A percentile compares a stretch with the other conserved stretches of the same genome.
Evolutionary conservation across 2,888 invertebrate genomes (phyloP).

Genomic region (Dioctria rufipes): DNA sequence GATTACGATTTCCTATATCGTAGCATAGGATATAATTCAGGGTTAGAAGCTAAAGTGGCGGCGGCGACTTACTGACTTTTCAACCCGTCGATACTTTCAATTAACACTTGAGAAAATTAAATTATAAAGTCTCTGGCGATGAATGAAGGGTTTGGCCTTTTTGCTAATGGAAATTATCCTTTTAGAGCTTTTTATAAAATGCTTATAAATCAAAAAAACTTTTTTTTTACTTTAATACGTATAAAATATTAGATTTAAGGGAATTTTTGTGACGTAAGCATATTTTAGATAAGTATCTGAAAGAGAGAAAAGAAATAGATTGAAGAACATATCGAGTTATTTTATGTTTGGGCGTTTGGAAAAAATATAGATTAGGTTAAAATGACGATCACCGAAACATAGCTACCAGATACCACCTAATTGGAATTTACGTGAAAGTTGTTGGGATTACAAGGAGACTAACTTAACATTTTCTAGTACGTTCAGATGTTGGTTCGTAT

Average conservation of each 20-base stretch:
- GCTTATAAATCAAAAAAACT: constrained; percentile 45
- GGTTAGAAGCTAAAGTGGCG: constrained; percentile 29
- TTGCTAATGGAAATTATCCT: constrained; percentile 33
- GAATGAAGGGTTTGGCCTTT: constrained; percentile 25
- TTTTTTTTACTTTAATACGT: not conserved
- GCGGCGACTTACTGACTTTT: constrained; percentile 47
- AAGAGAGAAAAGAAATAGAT: too few species aligned
- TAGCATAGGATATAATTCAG: not conserved
- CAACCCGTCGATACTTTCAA: constrained; percentile 52
- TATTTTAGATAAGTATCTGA: too few species aligned
- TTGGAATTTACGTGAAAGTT: too few species aligned
- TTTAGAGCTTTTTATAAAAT: constrained; percentile 23
- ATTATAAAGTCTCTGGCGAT: constrained; percentile 28
- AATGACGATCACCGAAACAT: too few species aligned
- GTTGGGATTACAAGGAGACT: too few species aligned
- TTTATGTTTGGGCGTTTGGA: not conserved
- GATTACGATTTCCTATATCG: constrained; percentile 25
- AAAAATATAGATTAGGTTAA: too few species aligned
- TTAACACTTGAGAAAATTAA: constrained; percentile 53
- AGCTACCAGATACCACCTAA: too few species aligned
- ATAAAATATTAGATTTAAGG: not conserved
- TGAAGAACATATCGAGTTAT: not conserved
- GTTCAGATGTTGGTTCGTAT: too few species aligned
- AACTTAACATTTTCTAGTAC: too few species aligned
- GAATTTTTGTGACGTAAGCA: too few species aligned